Conservation (phyloP, 2,113 vertebrate species). For the Laticauda colubrina region DNA sequence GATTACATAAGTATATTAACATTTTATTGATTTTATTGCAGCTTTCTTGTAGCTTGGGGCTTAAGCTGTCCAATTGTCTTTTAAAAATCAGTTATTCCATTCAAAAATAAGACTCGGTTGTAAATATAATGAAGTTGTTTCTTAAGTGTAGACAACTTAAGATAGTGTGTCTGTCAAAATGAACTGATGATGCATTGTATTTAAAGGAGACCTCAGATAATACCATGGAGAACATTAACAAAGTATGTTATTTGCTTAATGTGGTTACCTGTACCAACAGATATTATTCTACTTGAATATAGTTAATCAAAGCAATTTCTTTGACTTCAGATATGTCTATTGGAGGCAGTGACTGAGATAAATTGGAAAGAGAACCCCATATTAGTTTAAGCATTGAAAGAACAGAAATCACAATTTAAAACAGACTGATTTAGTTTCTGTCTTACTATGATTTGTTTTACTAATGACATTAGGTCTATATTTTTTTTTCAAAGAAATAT, state of each 20-base stretch:
- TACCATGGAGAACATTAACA: constrained; percentile 46
- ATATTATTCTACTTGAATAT: constrained; percentile 69
- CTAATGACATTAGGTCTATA: background rate
- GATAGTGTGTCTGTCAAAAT: constrained; percentile 43
- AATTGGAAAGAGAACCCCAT: constrained; percentile 71
- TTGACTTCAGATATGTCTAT: constrained; percentile 60
- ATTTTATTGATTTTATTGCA: no score
- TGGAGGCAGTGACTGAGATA: constrained; percentile 56
- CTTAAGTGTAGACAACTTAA: constrained; percentile 50
- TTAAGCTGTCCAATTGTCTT: background rate
- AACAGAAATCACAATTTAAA: constrained; percentile 76
- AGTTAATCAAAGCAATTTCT: constrained; percentile 65
- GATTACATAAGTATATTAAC: background rate
- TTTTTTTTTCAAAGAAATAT: background rate
- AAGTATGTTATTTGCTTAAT: constrained; percentile 67
- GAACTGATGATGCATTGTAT: constrained; percentile 46
- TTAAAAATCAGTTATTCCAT: background rate
- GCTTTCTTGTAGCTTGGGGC: background rate
- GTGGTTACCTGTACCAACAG: constrained; percentile 72
- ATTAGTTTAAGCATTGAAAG: constrained; percentile 70
- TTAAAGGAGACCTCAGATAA: constrained; percentile 52
- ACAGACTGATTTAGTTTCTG: constrained; percentile 59
- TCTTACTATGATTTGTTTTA: constrained; percentile 58
- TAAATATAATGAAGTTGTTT: constrained; percentile 25
- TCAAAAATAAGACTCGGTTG: background rate